Evolutionary conservation across 2,888 invertebrate species (phyloP).

Genomic region (Pilophorus perplexus): DNA sequence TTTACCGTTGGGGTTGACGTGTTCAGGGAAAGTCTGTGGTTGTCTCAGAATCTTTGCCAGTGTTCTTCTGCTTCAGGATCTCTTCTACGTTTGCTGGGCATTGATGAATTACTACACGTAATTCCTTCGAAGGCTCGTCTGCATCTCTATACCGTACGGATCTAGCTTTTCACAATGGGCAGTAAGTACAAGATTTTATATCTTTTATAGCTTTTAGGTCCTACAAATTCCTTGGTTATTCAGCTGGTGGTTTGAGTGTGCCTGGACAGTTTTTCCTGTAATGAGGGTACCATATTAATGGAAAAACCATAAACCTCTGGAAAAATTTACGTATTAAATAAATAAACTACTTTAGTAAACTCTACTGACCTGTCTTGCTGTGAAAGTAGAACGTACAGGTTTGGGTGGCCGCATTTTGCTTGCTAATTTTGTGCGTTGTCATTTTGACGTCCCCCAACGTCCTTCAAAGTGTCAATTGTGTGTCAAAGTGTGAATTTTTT

Average conservation of each 20-base stretch:
- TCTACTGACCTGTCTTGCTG: not conserved
- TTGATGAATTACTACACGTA: conserved; percentile 28
- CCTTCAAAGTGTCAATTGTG: too few species aligned
- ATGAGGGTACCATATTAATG: too few species aligned
- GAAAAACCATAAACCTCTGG: too few species aligned
- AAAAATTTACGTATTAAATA: too few species aligned
- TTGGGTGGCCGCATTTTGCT: not conserved
- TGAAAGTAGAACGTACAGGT: not conserved
- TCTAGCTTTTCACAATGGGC: conserved; percentile 42
- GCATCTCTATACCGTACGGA: not conserved
- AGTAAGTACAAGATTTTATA: conserved; percentile 42
- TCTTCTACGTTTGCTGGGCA: not conserved
- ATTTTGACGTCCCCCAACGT: too few species aligned
- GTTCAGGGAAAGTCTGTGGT: conserved; percentile 45
- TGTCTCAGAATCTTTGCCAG: conserved; percentile 35
- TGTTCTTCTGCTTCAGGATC: conserved; percentile 18
- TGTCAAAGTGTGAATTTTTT: too few species aligned
- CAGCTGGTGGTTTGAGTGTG: not conserved
- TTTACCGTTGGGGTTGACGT: conserved; percentile 47
- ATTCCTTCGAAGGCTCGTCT: not conserved
- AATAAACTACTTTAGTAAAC: too few species aligned
- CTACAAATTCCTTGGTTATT: not conserved
- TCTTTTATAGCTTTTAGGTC: not conserved
- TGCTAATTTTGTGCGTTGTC: too few species aligned
- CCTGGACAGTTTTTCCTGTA: not conserved